phyloP scores from a whole-genome alignment of 2,888 invertebrate species.

The Ormyrus thymus region DNA sequence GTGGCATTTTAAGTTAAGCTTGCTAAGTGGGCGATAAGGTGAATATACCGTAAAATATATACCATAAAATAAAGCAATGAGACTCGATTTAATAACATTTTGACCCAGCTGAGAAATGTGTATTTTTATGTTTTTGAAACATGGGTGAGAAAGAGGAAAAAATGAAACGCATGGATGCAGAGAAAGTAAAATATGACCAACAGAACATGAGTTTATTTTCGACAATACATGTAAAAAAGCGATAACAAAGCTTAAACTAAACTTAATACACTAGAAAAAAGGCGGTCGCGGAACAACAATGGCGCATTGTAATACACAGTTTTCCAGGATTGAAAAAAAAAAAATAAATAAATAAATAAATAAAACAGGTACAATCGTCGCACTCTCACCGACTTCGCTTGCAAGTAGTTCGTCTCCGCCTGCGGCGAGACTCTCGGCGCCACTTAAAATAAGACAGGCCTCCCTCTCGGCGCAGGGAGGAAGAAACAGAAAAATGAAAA shows the following conservation, averaged over 20 bases:
- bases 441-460: no score
- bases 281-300: conserved; percentile 19
- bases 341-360: no score
- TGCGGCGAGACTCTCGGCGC: conserved; percentile 8
- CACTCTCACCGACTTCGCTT: background rate
- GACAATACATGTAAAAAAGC: conserved; percentile 23
- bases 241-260: background rate
- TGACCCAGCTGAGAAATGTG: no score
- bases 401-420: conserved; percentile 41
- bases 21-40: no score
- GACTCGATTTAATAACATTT: no score
- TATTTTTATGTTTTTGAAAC: background rate
- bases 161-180: conserved; percentile 29
- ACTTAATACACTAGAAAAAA: conserved; percentile 26
- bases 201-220: conserved; percentile 50
- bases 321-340: background rate
- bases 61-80: no score
- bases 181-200: conserved; percentile 44
- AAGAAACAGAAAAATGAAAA: no score
- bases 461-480: no score
- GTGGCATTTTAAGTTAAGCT: background rate
- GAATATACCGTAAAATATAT: no score
- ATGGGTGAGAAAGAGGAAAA: conserved; percentile 11
- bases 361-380: background rate
- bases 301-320: conserved; percentile 19